Percentiles rank a stretch among this genome's conserved stretches.
Evolutionary conservation across 2,888 invertebrate species (phyloP).

Genomic region (Pachliopta kotzebuea): DNA sequence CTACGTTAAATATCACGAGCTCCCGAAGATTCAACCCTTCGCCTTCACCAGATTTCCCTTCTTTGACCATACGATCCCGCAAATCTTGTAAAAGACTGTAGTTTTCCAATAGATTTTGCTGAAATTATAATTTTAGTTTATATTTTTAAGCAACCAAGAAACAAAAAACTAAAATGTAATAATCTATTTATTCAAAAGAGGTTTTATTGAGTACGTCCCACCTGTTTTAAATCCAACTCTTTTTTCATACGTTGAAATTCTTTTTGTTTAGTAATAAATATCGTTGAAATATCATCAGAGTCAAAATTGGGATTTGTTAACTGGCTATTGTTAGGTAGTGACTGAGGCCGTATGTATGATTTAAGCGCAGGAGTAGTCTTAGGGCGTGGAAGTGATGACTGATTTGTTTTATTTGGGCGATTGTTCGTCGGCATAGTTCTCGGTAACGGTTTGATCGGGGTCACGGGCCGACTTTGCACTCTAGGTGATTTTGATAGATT

Average conservation of each 20-base stretch:
- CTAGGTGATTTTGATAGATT: constrained; percentile 59
- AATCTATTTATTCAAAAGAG: background rate
- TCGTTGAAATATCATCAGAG: constrained; percentile 18
- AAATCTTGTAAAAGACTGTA: constrained; percentile 55
- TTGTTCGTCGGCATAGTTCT: constrained; percentile 44
- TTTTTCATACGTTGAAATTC: constrained; percentile 64
- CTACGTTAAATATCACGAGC: constrained; percentile 65
- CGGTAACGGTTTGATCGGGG: constrained; percentile 43
- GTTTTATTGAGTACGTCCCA: constrained; percentile 36
- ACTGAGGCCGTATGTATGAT: constrained; percentile 21
- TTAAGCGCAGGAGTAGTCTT: constrained; percentile 38
- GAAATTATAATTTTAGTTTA: constrained; percentile 30
- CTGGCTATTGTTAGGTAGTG: constrained; percentile 24
- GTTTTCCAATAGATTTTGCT: constrained; percentile 65
- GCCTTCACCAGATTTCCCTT: constrained; percentile 50
- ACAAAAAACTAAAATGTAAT: background rate
- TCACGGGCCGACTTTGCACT: constrained; percentile 47
- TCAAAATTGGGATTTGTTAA: constrained; percentile 6
- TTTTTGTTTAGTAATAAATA: constrained; percentile 50
- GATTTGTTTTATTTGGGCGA: constrained; percentile 55
- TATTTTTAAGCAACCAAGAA: background rate
- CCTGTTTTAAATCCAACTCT: constrained; percentile 73
- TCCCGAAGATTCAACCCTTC: constrained; percentile 53
- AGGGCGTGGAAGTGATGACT: constrained; percentile 37
- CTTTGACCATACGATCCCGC: constrained; percentile 56